Evolutionary conservation across 2,797 vertebrate species (phyloP).

Genomic region (Pseudomugil tenellus): DNA sequence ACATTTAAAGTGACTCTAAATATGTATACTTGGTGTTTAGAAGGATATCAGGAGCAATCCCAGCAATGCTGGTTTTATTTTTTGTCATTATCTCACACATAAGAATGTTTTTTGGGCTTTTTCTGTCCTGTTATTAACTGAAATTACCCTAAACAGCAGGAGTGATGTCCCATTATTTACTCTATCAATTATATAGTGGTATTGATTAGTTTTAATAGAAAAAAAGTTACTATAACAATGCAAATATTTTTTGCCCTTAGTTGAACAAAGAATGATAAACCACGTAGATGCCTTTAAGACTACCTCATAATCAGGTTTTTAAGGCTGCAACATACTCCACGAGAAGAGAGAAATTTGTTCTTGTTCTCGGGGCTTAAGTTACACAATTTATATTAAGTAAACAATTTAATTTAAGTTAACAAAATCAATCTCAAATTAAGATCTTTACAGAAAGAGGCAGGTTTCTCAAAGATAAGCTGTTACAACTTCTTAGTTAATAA

Average conservation of each 20-base stretch:
- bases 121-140: not conserved
- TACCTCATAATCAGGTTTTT: too few species aligned
- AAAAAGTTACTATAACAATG: too few species aligned
- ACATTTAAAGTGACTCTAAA: conserved; percentile 14
- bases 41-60: not conserved
- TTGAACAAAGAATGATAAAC: not conserved
- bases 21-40: conserved; percentile 1
- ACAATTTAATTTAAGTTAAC: too few species aligned
- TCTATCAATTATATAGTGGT: not conserved
- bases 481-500: too few species aligned
- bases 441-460: too few species aligned
- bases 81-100: not conserved
- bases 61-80: not conserved
- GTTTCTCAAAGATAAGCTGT: too few species aligned
- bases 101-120: not conserved
- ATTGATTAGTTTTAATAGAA: not conserved
- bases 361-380: too few species aligned
- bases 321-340: too few species aligned
- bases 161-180: not conserved
- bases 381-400: too few species aligned
- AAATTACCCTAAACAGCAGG: not conserved
- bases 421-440: too few species aligned
- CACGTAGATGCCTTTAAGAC: not conserved
- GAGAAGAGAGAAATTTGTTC: too few species aligned
- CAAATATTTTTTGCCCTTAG: not conserved